A percentile compares a stretch with the other conserved stretches of the same genome.
Conservation (phyloP, 2,888 invertebrate species). For the Arenicola marina region DNA sequence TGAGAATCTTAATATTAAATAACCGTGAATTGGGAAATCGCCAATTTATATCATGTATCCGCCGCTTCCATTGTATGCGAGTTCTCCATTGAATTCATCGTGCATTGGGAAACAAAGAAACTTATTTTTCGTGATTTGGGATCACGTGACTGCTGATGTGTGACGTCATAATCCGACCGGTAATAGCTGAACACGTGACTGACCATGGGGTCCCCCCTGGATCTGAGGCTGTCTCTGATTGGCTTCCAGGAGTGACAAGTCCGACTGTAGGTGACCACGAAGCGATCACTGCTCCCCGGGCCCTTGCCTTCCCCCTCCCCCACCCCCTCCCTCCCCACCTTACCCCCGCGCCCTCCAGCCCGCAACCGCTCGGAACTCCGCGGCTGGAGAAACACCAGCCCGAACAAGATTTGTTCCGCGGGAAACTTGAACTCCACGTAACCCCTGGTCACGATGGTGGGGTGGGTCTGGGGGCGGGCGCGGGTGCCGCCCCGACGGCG, state of each 20-base stretch:
- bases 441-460: constrained; percentile 13
- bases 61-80: too few species aligned
- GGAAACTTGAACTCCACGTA: constrained; percentile 17
- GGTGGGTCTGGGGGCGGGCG: background rate
- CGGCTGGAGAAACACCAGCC: constrained; percentile 14
- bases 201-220: constrained; percentile 18
- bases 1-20: too few species aligned
- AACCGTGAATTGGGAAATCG: too few species aligned
- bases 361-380: background rate
- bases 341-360: background rate
- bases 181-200: background rate
- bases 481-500: background rate
- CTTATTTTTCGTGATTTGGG: too few species aligned
- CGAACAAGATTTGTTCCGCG: constrained; percentile 21
- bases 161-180: too few species aligned
- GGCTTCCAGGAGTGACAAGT: constrained; percentile 24
- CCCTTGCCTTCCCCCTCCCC: too few species aligned
- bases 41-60: too few species aligned
- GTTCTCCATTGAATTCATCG: too few species aligned
- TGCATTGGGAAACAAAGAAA: too few species aligned
- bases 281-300: constrained; percentile 2
- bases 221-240: constrained; percentile 14
- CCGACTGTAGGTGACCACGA: constrained; percentile 20
- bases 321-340: too few species aligned
- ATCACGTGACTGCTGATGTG: too few species aligned